Percentiles rank a stretch among this genome's conserved stretches.
Evolutionary conservation across 2,888 invertebrate species (phyloP).

Genomic region (Biston betularia): DNA sequence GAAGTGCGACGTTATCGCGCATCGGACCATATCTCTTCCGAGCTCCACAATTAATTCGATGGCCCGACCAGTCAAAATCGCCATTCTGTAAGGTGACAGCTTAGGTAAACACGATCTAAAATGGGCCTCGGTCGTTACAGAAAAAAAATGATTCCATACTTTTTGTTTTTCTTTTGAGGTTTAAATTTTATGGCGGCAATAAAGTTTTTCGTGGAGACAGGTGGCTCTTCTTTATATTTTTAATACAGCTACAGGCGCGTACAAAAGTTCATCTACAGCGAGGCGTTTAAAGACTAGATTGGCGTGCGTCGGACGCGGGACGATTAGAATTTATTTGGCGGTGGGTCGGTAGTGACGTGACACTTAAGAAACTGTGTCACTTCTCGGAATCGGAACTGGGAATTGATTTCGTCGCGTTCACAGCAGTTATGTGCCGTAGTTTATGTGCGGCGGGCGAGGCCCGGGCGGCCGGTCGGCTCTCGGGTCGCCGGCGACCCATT

Average conservation of each 20-base stretch:
- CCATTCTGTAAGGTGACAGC: constrained; percentile 84
- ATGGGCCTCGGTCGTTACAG: constrained; percentile 77
- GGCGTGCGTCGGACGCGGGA: constrained; percentile 63
- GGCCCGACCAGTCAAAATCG: constrained; percentile 81
- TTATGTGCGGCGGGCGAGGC: constrained; percentile 67
- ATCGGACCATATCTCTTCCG: constrained; percentile 80
- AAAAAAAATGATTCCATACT: constrained; percentile 73
- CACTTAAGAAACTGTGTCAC: constrained; percentile 85
- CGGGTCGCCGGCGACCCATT: constrained; percentile 49
- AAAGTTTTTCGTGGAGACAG: constrained; percentile 86
- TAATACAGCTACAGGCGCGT: constrained; percentile 67
- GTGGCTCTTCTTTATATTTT: constrained; percentile 85
- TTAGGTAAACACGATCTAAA: constrained; percentile 85
- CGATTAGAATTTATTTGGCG: constrained; percentile 84
- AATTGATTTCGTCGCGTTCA: constrained; percentile 83
- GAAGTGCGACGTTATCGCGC: constrained; percentile 71
- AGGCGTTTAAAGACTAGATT: constrained; percentile 75
- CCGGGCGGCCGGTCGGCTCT: constrained; percentile 42
- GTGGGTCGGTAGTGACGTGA: constrained; percentile 84
- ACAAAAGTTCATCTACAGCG: constrained; percentile 68
- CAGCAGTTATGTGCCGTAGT: constrained; percentile 81
- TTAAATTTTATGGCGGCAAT: constrained; percentile 85
- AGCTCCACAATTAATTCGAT: constrained; percentile 82
- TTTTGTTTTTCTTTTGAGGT: constrained; percentile 82
- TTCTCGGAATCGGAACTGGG: constrained; percentile 84